Conservation (phyloP, 2,113 vertebrate species). For the Corythoichthys haematopterus region DNA sequence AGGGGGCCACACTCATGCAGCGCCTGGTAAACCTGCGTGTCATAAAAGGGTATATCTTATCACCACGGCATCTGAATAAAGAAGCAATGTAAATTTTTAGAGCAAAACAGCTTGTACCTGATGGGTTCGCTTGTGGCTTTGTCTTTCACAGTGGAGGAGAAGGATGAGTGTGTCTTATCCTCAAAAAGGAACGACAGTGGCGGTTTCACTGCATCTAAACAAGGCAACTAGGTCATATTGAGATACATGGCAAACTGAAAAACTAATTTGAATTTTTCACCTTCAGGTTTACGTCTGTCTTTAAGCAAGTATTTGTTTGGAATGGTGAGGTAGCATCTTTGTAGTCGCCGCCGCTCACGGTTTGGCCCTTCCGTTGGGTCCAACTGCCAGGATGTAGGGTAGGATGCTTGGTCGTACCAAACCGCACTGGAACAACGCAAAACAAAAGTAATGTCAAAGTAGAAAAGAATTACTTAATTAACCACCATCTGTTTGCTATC, state of each 20-base stretch:
- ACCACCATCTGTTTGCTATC: too few species aligned
- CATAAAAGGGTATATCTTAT: slow-evolving; percentile 17
- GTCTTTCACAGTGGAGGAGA: slow-evolving; percentile 97
- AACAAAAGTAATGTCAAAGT: background rate
- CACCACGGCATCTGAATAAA: slow-evolving; percentile 16
- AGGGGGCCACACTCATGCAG: slow-evolving; percentile 92
- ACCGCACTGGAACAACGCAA: slow-evolving; percentile 76
- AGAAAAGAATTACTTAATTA: background rate
- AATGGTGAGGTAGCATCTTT: slow-evolving; percentile 94
- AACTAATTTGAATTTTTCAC: slow-evolving; percentile 55
- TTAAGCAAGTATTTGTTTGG: slow-evolving; percentile 96
- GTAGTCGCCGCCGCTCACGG: slow-evolving; percentile 88
- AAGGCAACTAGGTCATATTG: slow-evolving; percentile 9
- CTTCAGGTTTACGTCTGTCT: slow-evolving; percentile 86
- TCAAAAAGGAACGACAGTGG: slow-evolving; percentile 91
- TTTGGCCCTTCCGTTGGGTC: slow-evolving; percentile 96
- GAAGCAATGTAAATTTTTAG: background rate
- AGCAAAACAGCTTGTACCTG: slow-evolving; percentile 71
- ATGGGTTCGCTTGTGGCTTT: slow-evolving; percentile 98
- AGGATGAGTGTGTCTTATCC: slow-evolving; percentile 94
- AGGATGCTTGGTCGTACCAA: slow-evolving; percentile 90
- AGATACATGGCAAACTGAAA: background rate
- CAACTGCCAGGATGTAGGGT: slow-evolving; percentile 93
- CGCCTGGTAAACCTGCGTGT: slow-evolving; percentile 84
- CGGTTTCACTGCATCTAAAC: slow-evolving; percentile 77